phyloP scores from a whole-genome alignment of 1,140 invertebrate genomes.

The Pantala flavescens region DNA sequence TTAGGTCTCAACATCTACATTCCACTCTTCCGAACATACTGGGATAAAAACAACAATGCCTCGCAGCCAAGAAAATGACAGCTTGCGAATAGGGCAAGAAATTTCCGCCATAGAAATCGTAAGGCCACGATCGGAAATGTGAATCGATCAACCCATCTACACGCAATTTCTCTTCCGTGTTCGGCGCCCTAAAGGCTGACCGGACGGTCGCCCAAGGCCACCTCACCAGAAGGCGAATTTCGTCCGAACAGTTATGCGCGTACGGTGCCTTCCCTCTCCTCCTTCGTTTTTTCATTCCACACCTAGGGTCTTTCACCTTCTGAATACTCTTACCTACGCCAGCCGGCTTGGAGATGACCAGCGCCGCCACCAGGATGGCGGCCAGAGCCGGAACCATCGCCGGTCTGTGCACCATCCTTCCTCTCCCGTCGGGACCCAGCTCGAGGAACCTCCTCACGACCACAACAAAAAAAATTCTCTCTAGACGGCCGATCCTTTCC shows the following conservation, averaged over 20 bases:
- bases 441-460: background rate
- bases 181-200: slow-evolving; percentile 6
- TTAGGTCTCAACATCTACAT: no score
- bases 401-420: background rate
- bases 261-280: background rate
- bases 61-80: no score
- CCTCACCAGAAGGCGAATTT: background rate
- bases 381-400: background rate
- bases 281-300: background rate
- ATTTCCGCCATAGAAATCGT: no score
- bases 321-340: background rate
- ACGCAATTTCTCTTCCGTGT: background rate
- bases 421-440: background rate
- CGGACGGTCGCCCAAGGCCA: slow-evolving; percentile 4
- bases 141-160: no score
- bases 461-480: background rate
- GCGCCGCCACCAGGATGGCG: background rate
- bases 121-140: no score
- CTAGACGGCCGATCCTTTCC: background rate
- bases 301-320: slow-evolving; percentile 3
- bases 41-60: no score
- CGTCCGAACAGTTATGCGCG: background rate
- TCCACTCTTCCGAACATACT: no score
- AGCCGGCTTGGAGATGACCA: background rate
- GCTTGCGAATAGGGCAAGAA: no score